phyloP scores from a whole-genome alignment of 2,797 vertebrate genomes.

The Centropyge bicolor region DNA sequence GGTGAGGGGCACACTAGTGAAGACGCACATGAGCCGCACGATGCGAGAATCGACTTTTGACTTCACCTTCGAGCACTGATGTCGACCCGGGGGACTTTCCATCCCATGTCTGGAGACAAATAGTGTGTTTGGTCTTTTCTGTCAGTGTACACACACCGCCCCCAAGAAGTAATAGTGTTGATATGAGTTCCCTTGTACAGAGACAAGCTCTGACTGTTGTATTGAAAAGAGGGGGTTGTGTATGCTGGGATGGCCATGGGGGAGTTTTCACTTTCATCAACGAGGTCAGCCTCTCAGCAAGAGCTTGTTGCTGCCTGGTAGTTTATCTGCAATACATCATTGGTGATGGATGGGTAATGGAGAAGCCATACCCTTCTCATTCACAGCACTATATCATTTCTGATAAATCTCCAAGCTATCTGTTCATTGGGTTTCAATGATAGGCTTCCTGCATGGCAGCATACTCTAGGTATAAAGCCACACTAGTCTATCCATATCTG shows the following conservation, averaged over 20 bases:
- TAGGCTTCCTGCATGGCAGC: constrained; percentile 53
- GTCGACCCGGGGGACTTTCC: constrained; percentile 33
- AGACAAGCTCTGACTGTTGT: constrained; percentile 68
- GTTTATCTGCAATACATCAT: constrained; percentile 75
- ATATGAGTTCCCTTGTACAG: constrained; percentile 60
- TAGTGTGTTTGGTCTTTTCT: constrained; percentile 70
- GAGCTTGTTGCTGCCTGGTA: constrained; percentile 73
- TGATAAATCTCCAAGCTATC: constrained; percentile 82
- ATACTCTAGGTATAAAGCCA: constrained; percentile 47
- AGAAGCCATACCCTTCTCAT: constrained; percentile 64
- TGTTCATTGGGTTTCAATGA: constrained; percentile 74
- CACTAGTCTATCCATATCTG: constrained; percentile 79
- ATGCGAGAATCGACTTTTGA: constrained; percentile 42
- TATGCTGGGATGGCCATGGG: constrained; percentile 59
- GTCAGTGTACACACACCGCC: constrained; percentile 50
- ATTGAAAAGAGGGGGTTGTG: constrained; percentile 59
- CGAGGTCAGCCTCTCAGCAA: constrained; percentile 75
- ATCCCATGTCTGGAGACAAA: constrained; percentile 71
- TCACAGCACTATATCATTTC: constrained; percentile 72
- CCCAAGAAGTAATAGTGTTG: constrained; percentile 70
- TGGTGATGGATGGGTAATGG: constrained; percentile 69
- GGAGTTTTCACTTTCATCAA: constrained; percentile 76
- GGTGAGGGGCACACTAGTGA: background rate
- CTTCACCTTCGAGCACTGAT: constrained; percentile 52
- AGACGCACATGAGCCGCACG: constrained; percentile 26